A percentile compares a stretch with the other conserved stretches of the same genome.
These are phyloP conservation scores for Catostylus mosaicus DNA, from an alignment of 30 jellyfish, hydroid and myxozoan species.

Conservation along the genomic window DNA sequence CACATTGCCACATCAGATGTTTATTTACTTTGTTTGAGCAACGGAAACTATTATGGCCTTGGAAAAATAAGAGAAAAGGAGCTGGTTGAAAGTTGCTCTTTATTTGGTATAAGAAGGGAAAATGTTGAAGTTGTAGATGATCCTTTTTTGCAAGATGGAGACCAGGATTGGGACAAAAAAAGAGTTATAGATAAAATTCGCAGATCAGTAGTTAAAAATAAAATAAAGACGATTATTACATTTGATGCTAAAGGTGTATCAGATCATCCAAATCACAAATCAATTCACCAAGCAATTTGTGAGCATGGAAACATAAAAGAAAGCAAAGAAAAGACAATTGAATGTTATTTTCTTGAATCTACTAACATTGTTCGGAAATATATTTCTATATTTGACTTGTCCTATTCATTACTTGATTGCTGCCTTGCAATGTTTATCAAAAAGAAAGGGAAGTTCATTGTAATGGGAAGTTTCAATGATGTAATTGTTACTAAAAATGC, in stretches of 20 bases:
- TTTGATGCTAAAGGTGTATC: constrained; percentile 81
- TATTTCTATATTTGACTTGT: constrained; percentile 52
- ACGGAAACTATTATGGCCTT: constrained; percentile 73
- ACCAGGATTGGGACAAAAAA: constrained; percentile 48
- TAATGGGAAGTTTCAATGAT: constrained; percentile 1
- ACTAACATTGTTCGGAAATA: constrained; percentile 68
- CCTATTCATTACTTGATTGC: constrained; percentile 26
- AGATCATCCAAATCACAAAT: constrained; percentile 73
- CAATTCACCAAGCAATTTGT: constrained; percentile 35
- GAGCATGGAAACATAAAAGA: neutral
- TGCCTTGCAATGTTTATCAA: neutral
- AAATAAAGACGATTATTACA: constrained; percentile 42
- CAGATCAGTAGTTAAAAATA: neutral
- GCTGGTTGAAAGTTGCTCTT: constrained; percentile 37
- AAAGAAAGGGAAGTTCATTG: neutral
- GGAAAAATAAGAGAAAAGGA: constrained; percentile 75
- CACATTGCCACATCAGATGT: constrained; percentile 32
- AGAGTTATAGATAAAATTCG: constrained; percentile 20
- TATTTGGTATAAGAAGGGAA: constrained; percentile 30
- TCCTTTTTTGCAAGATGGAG: constrained; percentile 63
- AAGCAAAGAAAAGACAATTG: neutral
- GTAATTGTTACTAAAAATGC: constrained; percentile 22
- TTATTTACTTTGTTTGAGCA: constrained; percentile 66
- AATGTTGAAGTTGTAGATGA: constrained; percentile 52
- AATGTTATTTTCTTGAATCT: constrained; percentile 29